Base-by-base conservation (phyloP, 1,140 invertebrate species). In the Drosophila simulans region DNA sequence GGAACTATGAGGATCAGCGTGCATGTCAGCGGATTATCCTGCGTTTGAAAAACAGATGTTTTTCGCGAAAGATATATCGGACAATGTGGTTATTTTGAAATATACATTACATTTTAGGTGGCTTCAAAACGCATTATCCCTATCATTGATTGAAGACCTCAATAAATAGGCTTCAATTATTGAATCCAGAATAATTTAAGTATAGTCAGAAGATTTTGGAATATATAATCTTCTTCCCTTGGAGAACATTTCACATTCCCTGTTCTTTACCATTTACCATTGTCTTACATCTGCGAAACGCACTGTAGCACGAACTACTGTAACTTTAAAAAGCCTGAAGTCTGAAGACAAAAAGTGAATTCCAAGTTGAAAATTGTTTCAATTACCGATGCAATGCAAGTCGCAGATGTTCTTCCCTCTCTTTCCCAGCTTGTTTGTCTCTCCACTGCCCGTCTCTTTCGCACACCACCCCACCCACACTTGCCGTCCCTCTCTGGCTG, bases 291-390 rank as follows among this genome's bases (percentile, higher is more conserved):
- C 48, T 20, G 7, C 34, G 48, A 34, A 53, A 43, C 58, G 58
- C 48, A 62, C 58, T 54, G 49, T 43, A 35, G 37, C 59, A 35
- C 59, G 27, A 53, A 15, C 48, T 62, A 43, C 7, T 31, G 34
- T 20, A 62, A 35, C 31, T 31, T 48, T 22, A 27, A 54, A 43
- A 35, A 17, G 27, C n/a, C n/a, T 1, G 4, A 39, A 39, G 11
- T 12, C 35, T 5, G 15, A 34, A 43, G 59, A 58, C 42, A 48
- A 76, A 54, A 72, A 58, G 63, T 62, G 75, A 68, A 68, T 72
- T 79, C 57, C 43, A 48, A 72, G 20, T 72, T 66, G 52, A 72
- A 77, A 77, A 79, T 69, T 69, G 69, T 80, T 80, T 80, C 63
- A 80, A 74, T 80, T 78, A 74, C 70, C 54, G 37, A 68, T 59